A percentile compares a stretch with the other conserved stretches of the same genome.
These are phyloP conservation scores for Drosophila sechellia DNA, from an alignment of 1,140 invertebrate genomes.

Conservation along the genomic window DNA sequence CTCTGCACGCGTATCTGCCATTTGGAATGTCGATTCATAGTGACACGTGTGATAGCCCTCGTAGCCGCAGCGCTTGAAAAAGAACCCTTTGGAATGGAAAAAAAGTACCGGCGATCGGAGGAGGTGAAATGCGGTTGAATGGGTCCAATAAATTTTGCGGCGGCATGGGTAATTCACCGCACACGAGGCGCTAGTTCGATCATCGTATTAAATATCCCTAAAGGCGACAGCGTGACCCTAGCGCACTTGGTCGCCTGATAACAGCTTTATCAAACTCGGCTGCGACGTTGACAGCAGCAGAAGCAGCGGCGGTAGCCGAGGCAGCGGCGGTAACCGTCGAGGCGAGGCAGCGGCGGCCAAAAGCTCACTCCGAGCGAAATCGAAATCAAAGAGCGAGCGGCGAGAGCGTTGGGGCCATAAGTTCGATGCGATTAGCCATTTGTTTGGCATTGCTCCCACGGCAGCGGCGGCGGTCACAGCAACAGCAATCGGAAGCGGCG, in stretches of 20 bases:
- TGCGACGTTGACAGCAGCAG: slow-evolving; percentile 3
- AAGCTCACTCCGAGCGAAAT: slow-evolving; percentile 41
- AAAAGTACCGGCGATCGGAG: slow-evolving; percentile 32
- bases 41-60: slow-evolving; percentile 26
- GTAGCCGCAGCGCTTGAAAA: slow-evolving; percentile 12
- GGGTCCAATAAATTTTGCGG: slow-evolving; percentile 23
- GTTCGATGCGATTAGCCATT: slow-evolving; percentile 73
- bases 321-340: slow-evolving; percentile 14
- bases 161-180: slow-evolving; percentile 40
- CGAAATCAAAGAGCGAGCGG: slow-evolving; percentile 25
- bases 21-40: slow-evolving; percentile 4
- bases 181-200: neutral
- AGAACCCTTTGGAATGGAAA: slow-evolving; percentile 31
- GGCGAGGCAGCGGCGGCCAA: slow-evolving; percentile 3
- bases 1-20: slow-evolving; percentile 1
- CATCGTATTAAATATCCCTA: slow-evolving; percentile 29
- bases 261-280: slow-evolving; percentile 26
- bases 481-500: slow-evolving; percentile 29
- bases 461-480: neutral
- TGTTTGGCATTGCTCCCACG: slow-evolving; percentile 72
- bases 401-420: slow-evolving; percentile 54
- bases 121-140: slow-evolving; percentile 12
- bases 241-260: slow-evolving; percentile 25
- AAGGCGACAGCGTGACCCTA: slow-evolving; percentile 18
- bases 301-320: slow-evolving; percentile 5